A percentile compares a stretch with the other conserved stretches of the same genome.
Conservation (phyloP, 2,113 vertebrate species). For the Phocoena phocoena region DNA sequence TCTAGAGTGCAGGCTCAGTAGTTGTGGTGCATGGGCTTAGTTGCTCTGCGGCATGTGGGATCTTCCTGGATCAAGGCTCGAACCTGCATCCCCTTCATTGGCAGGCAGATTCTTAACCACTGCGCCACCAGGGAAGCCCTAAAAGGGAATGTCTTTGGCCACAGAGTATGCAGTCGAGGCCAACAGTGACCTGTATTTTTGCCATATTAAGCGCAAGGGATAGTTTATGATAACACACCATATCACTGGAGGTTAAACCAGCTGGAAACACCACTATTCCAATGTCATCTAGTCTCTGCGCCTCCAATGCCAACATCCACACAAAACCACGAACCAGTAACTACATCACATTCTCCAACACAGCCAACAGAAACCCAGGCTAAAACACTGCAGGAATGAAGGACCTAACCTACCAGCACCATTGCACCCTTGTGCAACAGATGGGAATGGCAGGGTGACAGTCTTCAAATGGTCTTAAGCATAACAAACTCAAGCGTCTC, state of each 20-base stretch:
- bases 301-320: neutral
- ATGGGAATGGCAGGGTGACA: neutral
- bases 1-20: too few species aligned
- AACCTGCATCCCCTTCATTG: too few species aligned
- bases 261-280: neutral
- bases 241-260: neutral
- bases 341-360: neutral
- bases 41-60: too few species aligned
- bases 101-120: too few species aligned
- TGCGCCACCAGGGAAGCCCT: too few species aligned
- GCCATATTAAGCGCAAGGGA: neutral
- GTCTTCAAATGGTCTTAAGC: neutral
- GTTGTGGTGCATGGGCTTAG: too few species aligned
- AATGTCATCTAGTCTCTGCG: neutral
- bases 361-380: neutral
- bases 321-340: neutral
- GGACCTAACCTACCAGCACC: neutral
- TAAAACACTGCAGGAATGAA: neutral
- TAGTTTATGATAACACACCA: neutral
- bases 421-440: neutral
- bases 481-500: neutral
- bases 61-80: too few species aligned
- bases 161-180: neutral
- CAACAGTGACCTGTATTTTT: neutral
- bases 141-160: neutral